These are phyloP conservation scores for Spheniscus humboldti DNA, from an alignment of 2,797 vertebrate genomes.

Conservation along the genomic window DNA sequence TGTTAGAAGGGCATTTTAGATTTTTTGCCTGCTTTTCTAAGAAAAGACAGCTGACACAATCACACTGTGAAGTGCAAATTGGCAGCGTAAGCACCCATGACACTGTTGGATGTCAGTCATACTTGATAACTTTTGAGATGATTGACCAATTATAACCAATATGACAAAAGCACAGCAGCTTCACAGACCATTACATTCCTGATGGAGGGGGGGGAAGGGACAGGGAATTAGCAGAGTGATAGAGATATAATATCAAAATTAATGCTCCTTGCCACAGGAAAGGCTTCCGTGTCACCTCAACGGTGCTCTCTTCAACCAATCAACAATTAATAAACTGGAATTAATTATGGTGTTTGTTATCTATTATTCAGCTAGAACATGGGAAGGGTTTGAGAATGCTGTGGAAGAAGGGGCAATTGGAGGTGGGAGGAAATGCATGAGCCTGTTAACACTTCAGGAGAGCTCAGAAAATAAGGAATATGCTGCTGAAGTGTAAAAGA, in stretches of 20 bases:
- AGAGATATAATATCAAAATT: neutral
- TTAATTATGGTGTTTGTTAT: neutral
- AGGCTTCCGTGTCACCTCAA: neutral
- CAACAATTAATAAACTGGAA: neutral
- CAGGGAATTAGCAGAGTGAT: neutral
- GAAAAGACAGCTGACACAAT: neutral
- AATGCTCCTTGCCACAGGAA: neutral
- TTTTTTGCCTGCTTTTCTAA: neutral
- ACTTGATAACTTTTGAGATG: neutral
- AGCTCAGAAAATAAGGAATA: neutral
- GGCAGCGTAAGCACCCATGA: neutral
- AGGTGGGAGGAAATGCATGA: neutral
- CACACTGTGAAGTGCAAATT: neutral
- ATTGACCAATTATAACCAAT: neutral
- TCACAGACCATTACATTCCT: neutral
- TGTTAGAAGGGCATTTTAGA: neutral
- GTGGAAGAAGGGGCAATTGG: neutral
- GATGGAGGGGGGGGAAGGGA: neutral
- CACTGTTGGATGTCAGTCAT: neutral
- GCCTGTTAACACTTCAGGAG: slow-evolving; percentile 14
- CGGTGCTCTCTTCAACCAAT: neutral
- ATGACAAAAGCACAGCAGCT: neutral
- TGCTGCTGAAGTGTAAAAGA: neutral
- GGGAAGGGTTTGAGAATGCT: neutral
- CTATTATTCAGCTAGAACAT: neutral